phyloP scores from a whole-genome alignment of 1,140 invertebrate genomes.

The Drosophila persimilis region DNA sequence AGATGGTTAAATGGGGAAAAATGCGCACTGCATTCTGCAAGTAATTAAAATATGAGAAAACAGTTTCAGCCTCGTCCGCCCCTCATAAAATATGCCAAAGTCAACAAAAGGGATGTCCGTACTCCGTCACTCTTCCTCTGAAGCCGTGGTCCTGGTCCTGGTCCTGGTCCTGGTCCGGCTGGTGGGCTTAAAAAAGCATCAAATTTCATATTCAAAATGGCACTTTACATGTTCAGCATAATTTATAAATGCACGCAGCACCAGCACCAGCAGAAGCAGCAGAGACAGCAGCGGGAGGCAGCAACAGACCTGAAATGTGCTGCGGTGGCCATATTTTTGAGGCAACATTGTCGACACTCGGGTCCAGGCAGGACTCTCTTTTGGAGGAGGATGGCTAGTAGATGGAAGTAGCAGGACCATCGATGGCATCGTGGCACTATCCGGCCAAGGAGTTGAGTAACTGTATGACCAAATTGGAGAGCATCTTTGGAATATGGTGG shows the following conservation, averaged over 20 bases:
- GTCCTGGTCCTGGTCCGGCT: slow-evolving; percentile 30
- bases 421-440: slow-evolving; percentile 47
- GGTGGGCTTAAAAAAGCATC: slow-evolving; percentile 81
- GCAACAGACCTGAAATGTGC: slow-evolving; percentile 72
- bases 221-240: slow-evolving; percentile 83
- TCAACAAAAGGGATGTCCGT: slow-evolving; percentile 50
- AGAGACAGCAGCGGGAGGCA: slow-evolving; percentile 23
- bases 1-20: slow-evolving; percentile 61
- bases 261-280: slow-evolving; percentile 20
- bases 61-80: slow-evolving; percentile 5
- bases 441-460: background rate
- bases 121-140: slow-evolving; percentile 3
- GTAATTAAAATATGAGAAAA: slow-evolving; percentile 76
- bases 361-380: background rate
- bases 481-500: background rate
- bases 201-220: slow-evolving; percentile 83
- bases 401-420: slow-evolving; percentile 32
- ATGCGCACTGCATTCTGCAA: slow-evolving; percentile 69
- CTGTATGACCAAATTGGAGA: background rate
- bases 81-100: slow-evolving; percentile 62
- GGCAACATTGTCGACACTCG: slow-evolving; percentile 75
- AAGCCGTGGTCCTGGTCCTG: background rate
- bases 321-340: slow-evolving; percentile 78
- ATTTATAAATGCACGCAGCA: slow-evolving; percentile 80
- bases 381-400: no score